These are phyloP conservation scores for Mimumesa dahlbomi DNA, from an alignment of 2,888 invertebrate species.

Conservation along the genomic window DNA sequence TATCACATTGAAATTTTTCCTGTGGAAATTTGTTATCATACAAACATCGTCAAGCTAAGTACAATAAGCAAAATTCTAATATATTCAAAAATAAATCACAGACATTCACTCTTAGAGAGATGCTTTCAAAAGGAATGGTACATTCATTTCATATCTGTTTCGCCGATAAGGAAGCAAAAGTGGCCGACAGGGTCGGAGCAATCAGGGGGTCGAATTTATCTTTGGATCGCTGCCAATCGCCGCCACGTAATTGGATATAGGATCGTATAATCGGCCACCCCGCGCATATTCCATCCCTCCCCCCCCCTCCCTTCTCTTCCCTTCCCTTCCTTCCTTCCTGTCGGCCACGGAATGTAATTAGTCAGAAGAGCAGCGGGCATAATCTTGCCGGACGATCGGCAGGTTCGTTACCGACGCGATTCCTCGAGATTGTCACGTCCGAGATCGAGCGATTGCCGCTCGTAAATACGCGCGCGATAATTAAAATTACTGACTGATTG, in stretches of 20 bases:
- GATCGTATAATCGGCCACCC: conserved; percentile 45
- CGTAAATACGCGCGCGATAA: conserved; percentile 71
- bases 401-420: conserved; percentile 62
- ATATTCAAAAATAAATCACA: too few relatives aligned
- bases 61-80: too few relatives aligned
- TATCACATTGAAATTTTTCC: too few relatives aligned
- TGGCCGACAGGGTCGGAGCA: conserved; percentile 1
- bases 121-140: neutral
- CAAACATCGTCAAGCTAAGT: too few relatives aligned
- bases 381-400: conserved; percentile 72
- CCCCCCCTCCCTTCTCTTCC: neutral
- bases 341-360: conserved; percentile 77
- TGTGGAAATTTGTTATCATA: too few relatives aligned
- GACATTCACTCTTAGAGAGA: too few relatives aligned
- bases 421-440: conserved; percentile 61
- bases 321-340: conserved; percentile 39
- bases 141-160: neutral
- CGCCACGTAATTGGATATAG: conserved; percentile 69
- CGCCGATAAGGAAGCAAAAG: conserved; percentile 13
- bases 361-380: conserved; percentile 69
- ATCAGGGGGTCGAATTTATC: conserved; percentile 37
- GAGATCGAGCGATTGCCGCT: conserved; percentile 68
- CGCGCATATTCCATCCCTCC: neutral
- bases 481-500: conserved; percentile 73
- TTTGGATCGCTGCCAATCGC: conserved; percentile 59